Evolutionary conservation across 2,113 vertebrate species (phyloP).

Genomic region (Podarcis raffonei): DNA sequence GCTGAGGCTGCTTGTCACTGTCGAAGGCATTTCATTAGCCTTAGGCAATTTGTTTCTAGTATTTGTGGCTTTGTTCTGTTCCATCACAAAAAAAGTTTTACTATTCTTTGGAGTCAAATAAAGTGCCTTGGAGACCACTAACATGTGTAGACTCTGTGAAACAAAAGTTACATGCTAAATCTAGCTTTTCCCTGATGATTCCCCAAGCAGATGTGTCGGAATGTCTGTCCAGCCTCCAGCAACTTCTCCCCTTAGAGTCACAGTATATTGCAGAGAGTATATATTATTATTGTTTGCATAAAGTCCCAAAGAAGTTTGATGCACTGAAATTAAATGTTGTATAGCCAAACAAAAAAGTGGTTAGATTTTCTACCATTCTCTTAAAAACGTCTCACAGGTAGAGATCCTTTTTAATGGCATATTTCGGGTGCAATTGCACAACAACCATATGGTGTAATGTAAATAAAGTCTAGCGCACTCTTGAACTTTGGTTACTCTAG

Average conservation of each 20-base stretch:
- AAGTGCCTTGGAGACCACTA: slow-evolving; percentile 47
- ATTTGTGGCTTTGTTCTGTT: slow-evolving; percentile 55
- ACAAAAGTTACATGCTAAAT: slow-evolving; percentile 10
- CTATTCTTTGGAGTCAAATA: slow-evolving; percentile 56
- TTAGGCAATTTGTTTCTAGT: slow-evolving; percentile 52
- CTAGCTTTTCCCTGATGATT: slow-evolving; percentile 36
- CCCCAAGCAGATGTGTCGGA: slow-evolving; percentile 40
- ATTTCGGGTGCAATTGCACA: slow-evolving; percentile 3
- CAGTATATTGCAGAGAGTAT: slow-evolving; percentile 12
- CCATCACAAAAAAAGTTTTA: slow-evolving; percentile 48
- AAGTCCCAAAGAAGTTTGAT: slow-evolving; percentile 7
- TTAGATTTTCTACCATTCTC: neutral
- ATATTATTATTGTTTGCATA: neutral
- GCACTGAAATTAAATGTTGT: neutral
- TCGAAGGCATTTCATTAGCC: slow-evolving; percentile 65
- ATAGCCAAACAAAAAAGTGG: neutral
- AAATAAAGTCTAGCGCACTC: slow-evolving; percentile 34
- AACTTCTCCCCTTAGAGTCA: neutral
- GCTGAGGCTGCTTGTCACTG: slow-evolving; percentile 50
- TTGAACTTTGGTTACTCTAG: slow-evolving; percentile 32
- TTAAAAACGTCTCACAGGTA: slow-evolving; percentile 43
- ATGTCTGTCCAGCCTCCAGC: accelerated
- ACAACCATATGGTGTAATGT: slow-evolving; percentile 52
- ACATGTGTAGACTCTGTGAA: slow-evolving; percentile 22
- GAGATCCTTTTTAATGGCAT: neutral